phyloP scores from a whole-genome alignment of 2,797 vertebrate species.

The Petrocephalus schoutedeni region DNA sequence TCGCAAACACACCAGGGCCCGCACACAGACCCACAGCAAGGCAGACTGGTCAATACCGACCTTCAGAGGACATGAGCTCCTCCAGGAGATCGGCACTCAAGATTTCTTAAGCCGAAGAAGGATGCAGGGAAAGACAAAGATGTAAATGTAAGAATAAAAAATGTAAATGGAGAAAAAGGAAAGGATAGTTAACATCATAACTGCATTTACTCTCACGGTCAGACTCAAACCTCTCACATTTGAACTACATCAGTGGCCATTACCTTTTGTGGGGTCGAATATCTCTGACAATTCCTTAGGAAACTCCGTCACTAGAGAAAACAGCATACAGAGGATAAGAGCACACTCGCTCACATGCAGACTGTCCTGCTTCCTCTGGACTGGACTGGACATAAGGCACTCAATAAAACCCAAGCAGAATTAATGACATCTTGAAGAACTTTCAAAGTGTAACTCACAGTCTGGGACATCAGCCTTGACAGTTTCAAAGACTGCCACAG shows the following conservation, averaged over 20 bases:
- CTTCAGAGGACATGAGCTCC: constrained; percentile 97
- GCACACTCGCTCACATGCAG: background rate
- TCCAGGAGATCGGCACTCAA: constrained; percentile 88
- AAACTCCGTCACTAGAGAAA: constrained; percentile 82
- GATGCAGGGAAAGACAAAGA: background rate
- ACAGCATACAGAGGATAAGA: background rate
- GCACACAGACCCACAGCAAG: background rate
- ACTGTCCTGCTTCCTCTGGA: background rate
- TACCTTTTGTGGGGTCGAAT: constrained; percentile 95
- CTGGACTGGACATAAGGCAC: background rate
- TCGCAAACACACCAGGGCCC: background rate
- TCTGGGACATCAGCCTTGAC: constrained; percentile 63
- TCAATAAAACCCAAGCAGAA: background rate
- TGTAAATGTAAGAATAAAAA: background rate
- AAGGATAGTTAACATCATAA: background rate
- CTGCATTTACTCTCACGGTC: background rate
- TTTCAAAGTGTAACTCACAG: constrained; percentile 53
- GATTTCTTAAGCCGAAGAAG: constrained; percentile 68
- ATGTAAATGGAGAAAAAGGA: background rate
- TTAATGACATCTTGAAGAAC: background rate
- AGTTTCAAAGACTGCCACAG: constrained; percentile 68
- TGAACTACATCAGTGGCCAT: constrained; percentile 11
- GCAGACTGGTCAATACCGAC: constrained; percentile 53
- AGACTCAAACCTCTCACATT: background rate
- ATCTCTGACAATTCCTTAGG: constrained; percentile 96